Evolutionary conservation across 2,113 vertebrate genomes (phyloP), one percentile per base, ranked within the genome.

Genomic region (Cyanistes caeruleus): DNA sequence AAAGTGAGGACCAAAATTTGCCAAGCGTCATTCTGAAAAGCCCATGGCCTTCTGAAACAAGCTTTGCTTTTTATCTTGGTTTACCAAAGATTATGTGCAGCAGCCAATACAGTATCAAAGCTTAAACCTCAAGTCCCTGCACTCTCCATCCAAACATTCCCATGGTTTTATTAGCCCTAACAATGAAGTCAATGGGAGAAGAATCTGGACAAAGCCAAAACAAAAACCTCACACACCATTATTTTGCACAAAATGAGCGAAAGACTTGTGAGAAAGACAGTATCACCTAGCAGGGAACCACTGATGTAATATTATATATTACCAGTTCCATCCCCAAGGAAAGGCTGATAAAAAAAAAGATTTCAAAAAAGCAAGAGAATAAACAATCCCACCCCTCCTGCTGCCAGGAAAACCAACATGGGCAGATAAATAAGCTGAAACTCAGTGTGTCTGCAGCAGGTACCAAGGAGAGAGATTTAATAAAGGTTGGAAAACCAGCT

Each of bases 31-130:
- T 94, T 93, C 74, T 91, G 63, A 73, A 87, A 92, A 96, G 94
- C 75, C 93, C 64, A 39, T 62, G 79, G 81, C 59, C 94, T 95
- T 96, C 96, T 95, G 93, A 96, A 95, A 92, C 95, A 87, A 81
- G 85, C 85, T 41, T 70, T 35, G 85, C 83, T 92, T 89, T 95
- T 93, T 70, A 87, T 85, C 76, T 86, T 81, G 91, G 89, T 94
- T 96, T 95, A 89, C 94, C 92, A 64, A 86, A 91, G 73, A 83
- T 94, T 89, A 81, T 22, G 88, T 23, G 81, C 62, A 88, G 93
- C 85, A 92, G 91, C 92, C 89, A 95, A 86, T 35, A 39, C 19
- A 55, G 64, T 51, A 87, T 91, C 73, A 87, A 95, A 96, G 84
- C 78, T 62, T 55, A 96, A 92, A 93, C 87, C 90, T 93, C 68